These are phyloP conservation scores for Strigamia transsilvanica DNA, from an alignment of 2,888 invertebrate genomes.

Conservation along the genomic window DNA sequence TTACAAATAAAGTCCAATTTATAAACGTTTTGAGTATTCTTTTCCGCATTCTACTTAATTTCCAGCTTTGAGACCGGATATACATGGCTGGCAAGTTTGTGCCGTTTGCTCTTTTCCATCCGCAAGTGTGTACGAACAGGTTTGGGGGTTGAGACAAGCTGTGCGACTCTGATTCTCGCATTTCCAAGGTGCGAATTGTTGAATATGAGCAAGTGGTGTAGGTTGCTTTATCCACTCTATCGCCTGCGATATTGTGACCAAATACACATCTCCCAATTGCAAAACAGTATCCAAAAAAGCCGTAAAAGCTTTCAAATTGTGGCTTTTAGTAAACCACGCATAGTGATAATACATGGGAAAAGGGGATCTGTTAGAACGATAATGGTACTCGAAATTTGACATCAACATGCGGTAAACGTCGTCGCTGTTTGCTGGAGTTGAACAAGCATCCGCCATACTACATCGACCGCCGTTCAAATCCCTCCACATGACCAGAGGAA, in stretches of 20 bases:
- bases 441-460: conserved; percentile 94
- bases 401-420: conserved; percentile 91
- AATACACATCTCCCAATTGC: conserved; percentile 85
- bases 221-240: conserved; percentile 94
- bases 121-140: not conserved
- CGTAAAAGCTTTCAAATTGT: conserved; percentile 92
- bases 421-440: conserved; percentile 86
- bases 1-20: no score
- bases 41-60: conserved; percentile 12
- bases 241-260: conserved; percentile 92
- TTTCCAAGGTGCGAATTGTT: conserved; percentile 9
- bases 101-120: not conserved
- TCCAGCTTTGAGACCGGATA: not conserved
- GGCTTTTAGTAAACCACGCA: conserved; percentile 72
- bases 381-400: conserved; percentile 69
- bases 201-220: conserved; percentile 73
- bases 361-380: conserved; percentile 53
- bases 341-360: conserved; percentile 54
- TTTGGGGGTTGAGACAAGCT: not conserved
- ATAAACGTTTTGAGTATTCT: not conserved
- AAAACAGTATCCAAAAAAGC: conserved; percentile 89
- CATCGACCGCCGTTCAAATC: conserved; percentile 91
- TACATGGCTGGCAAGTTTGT: not conserved
- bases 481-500: conserved; percentile 98
- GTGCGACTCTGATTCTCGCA: not conserved